Base-by-base conservation (phyloP, 2,797 vertebrate genomes). In the Phataginus tricuspis region DNA sequence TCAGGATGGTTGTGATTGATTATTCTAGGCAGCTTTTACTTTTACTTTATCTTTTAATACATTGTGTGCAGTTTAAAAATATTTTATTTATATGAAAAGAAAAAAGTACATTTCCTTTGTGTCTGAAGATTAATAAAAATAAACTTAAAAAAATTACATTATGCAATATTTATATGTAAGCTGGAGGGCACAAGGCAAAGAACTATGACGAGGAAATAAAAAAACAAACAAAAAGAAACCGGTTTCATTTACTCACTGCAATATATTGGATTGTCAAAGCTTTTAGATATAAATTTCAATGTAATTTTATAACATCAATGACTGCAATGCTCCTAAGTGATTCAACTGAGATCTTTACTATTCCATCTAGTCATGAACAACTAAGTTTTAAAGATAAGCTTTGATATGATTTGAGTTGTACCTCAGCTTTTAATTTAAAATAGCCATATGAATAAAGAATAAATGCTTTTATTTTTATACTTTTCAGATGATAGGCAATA, bases 11-110 rank as follows among this genome's bases (percentile, higher is more conserved):
- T 95, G 59, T 31, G 45, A 45, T 45, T 45, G 45, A 45, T 45
- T 45, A 85, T 94, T 79, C 25, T 85, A 88, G 23, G 25, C 42
- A 27, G 6, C 0, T 77, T 85, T 94, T 92, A 16, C 12, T 79
- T 82, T 94, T 87, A 37, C 27, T 74, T 87, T 78, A 25, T 90
- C 74, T 84, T 69, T 87, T 90, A 68, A 77, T 37, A 51, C 45
- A 51, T 10, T 83, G 13, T 51, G 90, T 25, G 86, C 34, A 63
- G 31, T 71, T 85, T 75, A 69, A 94, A 78, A 37, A 78, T 68
- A 66, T 78, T 49, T 77, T 91, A 90, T 45, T 91, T 72, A 89
- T 59, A 90, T n/a, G 57, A 80, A 57, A 9, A 51, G 34, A 80
- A 90, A 86, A 79, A 92, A 79, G 27, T 79, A 2, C 59, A 59